Evolutionary conservation across 1,140 invertebrate genomes (phyloP).

Genomic region (Drosophila jambulina): DNA sequence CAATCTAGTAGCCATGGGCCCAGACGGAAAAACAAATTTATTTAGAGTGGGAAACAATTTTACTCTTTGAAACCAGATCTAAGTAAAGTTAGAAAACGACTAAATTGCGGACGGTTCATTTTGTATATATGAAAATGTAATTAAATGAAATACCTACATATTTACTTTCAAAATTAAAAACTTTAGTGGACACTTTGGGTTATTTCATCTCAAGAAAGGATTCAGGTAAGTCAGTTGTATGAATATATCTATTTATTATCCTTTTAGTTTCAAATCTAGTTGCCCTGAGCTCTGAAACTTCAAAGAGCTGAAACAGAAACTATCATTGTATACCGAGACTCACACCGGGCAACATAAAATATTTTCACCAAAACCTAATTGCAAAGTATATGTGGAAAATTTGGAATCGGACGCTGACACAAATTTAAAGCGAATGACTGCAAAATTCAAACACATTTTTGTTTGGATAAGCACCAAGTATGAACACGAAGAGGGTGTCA

Average conservation of each 20-base stretch:
- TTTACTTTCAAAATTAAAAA: no score
- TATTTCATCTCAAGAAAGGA: no score
- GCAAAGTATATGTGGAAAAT: neutral
- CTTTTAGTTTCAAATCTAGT: neutral
- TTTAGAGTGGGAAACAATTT: neutral
- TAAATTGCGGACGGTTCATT: neutral
- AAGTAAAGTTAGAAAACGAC: neutral
- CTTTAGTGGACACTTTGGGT: no score
- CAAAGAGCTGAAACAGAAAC: neutral
- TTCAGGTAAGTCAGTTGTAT: no score
- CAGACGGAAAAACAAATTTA: neutral
- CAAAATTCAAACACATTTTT: neutral
- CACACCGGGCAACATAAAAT: neutral
- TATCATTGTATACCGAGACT: neutral
- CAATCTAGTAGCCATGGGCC: slow-evolving; percentile 7
- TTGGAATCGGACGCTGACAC: neutral
- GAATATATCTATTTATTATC: no score
- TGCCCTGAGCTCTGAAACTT: neutral
- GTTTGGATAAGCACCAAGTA: neutral
- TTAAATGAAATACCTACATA: no score
- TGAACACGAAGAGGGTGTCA: neutral
- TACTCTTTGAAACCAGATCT: neutral
- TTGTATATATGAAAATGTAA: neutral
- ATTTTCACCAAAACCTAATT: neutral
- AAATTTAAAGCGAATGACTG: neutral